Evolutionary conservation across 2,888 invertebrate species (phyloP).

Genomic region (Microctonus hyperodae): DNA sequence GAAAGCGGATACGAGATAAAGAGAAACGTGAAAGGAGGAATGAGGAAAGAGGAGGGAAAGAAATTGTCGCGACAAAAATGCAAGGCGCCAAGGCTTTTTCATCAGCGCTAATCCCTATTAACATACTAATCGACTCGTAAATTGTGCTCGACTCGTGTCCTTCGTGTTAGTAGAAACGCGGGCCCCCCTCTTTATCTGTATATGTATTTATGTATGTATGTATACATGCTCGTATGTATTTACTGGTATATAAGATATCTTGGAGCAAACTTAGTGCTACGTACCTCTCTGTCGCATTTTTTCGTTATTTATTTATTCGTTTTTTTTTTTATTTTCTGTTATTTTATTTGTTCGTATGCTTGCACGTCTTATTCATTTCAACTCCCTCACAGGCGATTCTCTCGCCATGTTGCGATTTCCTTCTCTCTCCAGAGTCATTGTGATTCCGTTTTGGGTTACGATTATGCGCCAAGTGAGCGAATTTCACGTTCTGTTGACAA

Average conservation of each 20-base stretch:
- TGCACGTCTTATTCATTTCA: conserved; percentile 3
- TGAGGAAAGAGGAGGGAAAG: conserved; percentile 28
- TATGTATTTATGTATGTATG: background rate
- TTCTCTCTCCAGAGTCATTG: conserved; percentile 24
- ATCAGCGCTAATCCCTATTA: conserved; percentile 50
- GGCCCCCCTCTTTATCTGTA: conserved; percentile 10
- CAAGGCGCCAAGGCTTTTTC: conserved; percentile 45
- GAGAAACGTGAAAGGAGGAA: conserved; percentile 26
- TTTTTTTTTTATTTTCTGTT: conserved; percentile 27
- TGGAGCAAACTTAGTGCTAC: too few species aligned
- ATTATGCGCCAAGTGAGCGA: conserved; percentile 20
- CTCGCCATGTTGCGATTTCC: conserved; percentile 9
- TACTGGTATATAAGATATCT: background rate
- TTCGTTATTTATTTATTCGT: conserved; percentile 20
- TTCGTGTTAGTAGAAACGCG: conserved; percentile 22
- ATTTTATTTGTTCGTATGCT: conserved; percentile 19
- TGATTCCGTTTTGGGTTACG: conserved; percentile 34
- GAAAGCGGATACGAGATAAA: background rate
- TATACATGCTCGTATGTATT: conserved; percentile 5
- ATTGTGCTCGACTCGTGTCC: conserved; percentile 44
- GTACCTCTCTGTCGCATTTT: too few species aligned
- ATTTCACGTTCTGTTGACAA: conserved; percentile 33
- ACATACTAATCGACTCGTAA: conserved; percentile 55
- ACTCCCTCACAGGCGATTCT: conserved; percentile 17
- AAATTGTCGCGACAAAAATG: conserved; percentile 42